A percentile compares a stretch with the other conserved stretches of the same genome.
Evolutionary conservation across 2,797 vertebrate species (phyloP).

Genomic region (Gymnocypris eckloni): DNA sequence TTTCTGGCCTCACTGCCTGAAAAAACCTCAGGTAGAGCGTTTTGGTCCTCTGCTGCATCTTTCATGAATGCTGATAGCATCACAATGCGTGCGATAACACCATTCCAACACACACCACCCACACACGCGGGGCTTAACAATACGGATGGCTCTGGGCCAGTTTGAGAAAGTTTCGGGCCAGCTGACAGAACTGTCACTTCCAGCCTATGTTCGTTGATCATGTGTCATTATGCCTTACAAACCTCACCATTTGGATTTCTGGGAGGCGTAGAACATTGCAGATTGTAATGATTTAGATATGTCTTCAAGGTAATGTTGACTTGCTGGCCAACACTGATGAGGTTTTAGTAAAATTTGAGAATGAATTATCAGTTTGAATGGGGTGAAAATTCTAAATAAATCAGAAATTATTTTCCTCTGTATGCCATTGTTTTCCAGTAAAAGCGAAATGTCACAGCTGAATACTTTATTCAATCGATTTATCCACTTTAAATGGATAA

Average conservation of each 20-base stretch:
- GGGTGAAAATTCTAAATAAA: neutral
- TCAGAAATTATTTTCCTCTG: neutral
- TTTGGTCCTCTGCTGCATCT: constrained; percentile 35
- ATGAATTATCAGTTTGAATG: neutral
- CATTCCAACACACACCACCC: constrained; percentile 30
- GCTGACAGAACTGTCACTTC: constrained; percentile 14
- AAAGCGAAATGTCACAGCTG: neutral
- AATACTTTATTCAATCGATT: neutral
- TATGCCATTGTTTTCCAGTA: neutral
- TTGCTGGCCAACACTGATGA: constrained; percentile 2
- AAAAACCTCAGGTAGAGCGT: constrained; percentile 48
- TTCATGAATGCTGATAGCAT: constrained; percentile 50
- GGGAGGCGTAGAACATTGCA: neutral
- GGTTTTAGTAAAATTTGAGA: constrained; percentile 3
- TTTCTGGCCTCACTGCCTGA: constrained; percentile 40
- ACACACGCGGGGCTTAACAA: constrained; percentile 9
- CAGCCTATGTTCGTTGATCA: constrained; percentile 9
- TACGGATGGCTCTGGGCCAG: constrained; percentile 27
- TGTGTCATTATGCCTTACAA: neutral
- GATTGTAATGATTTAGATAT: neutral
- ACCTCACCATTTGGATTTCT: constrained; percentile 8
- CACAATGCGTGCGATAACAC: constrained; percentile 36
- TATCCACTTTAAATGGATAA: neutral
- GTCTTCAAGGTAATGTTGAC: neutral
- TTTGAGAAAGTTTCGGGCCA: constrained; percentile 19